Base-by-base conservation (phyloP, 2,113 vertebrate species). In the Eleginops maclovinus region DNA sequence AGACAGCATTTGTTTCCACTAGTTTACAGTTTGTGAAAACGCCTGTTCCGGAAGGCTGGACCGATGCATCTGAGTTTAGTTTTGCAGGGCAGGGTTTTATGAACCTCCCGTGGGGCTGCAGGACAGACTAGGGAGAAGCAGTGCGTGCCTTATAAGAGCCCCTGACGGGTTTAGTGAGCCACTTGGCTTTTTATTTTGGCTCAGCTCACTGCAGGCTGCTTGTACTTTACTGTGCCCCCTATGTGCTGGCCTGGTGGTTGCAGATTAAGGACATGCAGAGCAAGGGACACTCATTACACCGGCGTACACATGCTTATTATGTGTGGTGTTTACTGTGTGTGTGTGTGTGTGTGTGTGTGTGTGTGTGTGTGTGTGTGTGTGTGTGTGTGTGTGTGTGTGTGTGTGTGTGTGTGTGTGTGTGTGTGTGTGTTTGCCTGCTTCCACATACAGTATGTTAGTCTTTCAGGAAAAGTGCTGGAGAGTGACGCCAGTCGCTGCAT, bases 141-240 rank as follows among this genome's bases (percentile, higher is more conserved):
- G 83, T 67, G 79, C 24, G 50, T 68, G 90, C 69, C 85, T 88
- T 84, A 89, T 87, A 88, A 88, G 82, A 77, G 85, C 78, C 83
- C 88, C 90, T 75, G 87, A 44, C 54, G 67, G 82, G 44, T 91
- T 93, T 87, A 90, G 72, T 74, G 85, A 84, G 86, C 75, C 87
- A 83, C 90, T 91, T 82, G 51, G 86, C 85, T 89, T 90, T 91
- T 93, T 89, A 92, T 91, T 91, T 89, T 59, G 92, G 69, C 90
- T 86, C 74, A 21, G 89, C 72, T 90, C 90, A 55, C 93, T 83
- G 82, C 88, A 64, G 89, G 91, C 88, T 86, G 79, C 92, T 90
- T 93, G 89, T 93, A 82, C 80, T 92, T 92, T 83, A 87, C 83
- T 66, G 84, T 81, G 81, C 85, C 82, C 87, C 93, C 91, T 79